Base-by-base conservation (phyloP, 2,113 vertebrate species). In the Dendrocopos noguchii region DNA sequence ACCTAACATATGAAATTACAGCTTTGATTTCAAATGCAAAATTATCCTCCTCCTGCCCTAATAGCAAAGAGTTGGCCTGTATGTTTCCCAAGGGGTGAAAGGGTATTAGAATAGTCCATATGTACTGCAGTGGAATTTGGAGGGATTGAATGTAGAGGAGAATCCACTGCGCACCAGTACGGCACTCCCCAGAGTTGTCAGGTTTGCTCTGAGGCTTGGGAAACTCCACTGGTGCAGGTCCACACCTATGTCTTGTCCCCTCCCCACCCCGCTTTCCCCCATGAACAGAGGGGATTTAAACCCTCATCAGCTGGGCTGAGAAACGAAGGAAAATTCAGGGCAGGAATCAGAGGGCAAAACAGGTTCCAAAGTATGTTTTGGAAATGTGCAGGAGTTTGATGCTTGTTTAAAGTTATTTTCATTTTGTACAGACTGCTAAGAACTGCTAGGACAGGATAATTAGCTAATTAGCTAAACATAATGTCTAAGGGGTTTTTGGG, bases 391-490 rank as follows among this genome's bases (percentile, higher is more conserved):
- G 63, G 44, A 84, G n/a, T 80, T 84, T 2, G 12, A 63, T 0
- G 1, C 28, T 77, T 1, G 0, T 92, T 89, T 85, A 33, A 64
- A 61, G 52, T 25, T 82, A 50, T 79, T 77, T 89, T 94, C 2
- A 2, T 85, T 95, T 76, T 87, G 42, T 74, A 52, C 56, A 74
- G 75, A 47, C 34, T 80, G 82, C 47, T 52, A 78, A 87, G 64
- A 84, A 73, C 67, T 93, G 42, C 50, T 72, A 90, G 80, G 77
- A 87, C 55, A 84, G 42, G 42, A 79, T 84, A 96, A 96, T 95
- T 88, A 91, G 57, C 33, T 90, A 96, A 94, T 90, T 88, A 88
- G 63, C 65, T 90, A 91, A 92, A 88, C 46, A 76, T 72, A 92
- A 76, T 65, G 66, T 72, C 39, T 88, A 78, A 67, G 42, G 42